Conservation (phyloP, 1,140 invertebrate species). For the Whitmania pigra region DNA sequence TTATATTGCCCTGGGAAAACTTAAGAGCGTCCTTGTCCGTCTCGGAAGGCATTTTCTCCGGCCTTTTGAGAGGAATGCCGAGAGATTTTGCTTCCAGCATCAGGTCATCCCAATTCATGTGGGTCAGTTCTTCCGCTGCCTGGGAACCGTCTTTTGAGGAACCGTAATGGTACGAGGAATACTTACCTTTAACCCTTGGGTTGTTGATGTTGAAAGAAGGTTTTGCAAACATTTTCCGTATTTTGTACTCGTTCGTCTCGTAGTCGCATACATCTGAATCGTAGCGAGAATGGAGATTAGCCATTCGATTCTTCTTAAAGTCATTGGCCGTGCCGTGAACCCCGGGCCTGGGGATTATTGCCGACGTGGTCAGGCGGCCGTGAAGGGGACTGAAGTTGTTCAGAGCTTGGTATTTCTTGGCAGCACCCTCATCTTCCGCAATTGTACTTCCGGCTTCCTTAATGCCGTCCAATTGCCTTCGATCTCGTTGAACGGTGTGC, state of each 20-base stretch:
- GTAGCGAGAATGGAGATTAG: neutral
- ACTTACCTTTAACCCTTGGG: too few species aligned
- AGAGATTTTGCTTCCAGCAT: slow-evolving; percentile 14
- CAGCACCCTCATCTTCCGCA: neutral
- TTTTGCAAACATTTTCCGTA: too few species aligned
- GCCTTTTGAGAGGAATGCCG: slow-evolving; percentile 16
- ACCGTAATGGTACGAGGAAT: neutral
- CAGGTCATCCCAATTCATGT: slow-evolving; percentile 20
- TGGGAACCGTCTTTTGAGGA: neutral
- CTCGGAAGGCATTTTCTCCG: neutral
- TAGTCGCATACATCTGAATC: slow-evolving; percentile 1
- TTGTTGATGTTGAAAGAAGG: too few species aligned
- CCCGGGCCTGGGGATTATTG: neutral
- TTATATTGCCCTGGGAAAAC: neutral
- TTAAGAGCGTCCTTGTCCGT: neutral
- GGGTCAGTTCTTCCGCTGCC: slow-evolving; percentile 3
- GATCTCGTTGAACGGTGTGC: neutral
- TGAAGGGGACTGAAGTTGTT: slow-evolving; percentile 5
- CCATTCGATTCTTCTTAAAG: neutral
- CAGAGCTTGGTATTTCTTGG: slow-evolving; percentile 3
- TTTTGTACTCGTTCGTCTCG: neutral
- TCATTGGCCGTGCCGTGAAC: neutral
- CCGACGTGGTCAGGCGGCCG: neutral
- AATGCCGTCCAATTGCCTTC: neutral
- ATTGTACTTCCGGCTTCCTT: too few species aligned